phyloP scores from a whole-genome alignment of 2,113 vertebrate species.

The Eptesicus fuscus region DNA sequence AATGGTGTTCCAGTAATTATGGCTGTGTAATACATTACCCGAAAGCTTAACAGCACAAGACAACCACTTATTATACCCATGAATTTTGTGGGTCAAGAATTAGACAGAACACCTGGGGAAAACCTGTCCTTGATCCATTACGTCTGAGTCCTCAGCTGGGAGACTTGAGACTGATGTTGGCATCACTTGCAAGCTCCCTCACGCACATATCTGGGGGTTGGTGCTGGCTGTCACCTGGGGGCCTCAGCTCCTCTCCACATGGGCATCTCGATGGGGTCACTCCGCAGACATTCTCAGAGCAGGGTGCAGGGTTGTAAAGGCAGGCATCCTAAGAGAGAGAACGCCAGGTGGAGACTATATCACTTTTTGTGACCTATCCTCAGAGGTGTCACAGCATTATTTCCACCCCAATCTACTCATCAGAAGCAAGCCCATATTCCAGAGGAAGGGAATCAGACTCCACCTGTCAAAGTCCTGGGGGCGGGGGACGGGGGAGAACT shows the following conservation, averaged over 20 bases:
- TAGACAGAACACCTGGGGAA: not conserved
- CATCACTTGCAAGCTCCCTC: not conserved
- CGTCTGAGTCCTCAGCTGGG: not conserved
- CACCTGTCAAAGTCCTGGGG: not conserved
- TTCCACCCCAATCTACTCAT: not conserved
- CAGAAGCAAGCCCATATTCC: not conserved
- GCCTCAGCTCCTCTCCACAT: not conserved
- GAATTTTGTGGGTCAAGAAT: not conserved
- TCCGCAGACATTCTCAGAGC: not conserved
- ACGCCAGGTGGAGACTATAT: not conserved
- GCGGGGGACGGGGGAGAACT: fast-evolving
- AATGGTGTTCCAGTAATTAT: not conserved
- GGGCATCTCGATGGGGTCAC: not conserved
- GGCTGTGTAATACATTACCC: not conserved
- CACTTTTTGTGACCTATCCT: not conserved
- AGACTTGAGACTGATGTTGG: not conserved
- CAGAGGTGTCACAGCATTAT: not conserved
- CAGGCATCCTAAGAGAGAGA: not conserved
- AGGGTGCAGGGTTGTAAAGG: not conserved
- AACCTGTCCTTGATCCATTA: not conserved
- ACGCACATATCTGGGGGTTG: not conserved
- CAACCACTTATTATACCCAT: not conserved
- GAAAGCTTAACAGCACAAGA: not conserved
- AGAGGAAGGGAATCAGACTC: not conserved
- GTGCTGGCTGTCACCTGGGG: not conserved